These are phyloP conservation scores for Drosophila rhopaloa DNA, from an alignment of 1,140 invertebrate species.

Conservation along the genomic window DNA sequence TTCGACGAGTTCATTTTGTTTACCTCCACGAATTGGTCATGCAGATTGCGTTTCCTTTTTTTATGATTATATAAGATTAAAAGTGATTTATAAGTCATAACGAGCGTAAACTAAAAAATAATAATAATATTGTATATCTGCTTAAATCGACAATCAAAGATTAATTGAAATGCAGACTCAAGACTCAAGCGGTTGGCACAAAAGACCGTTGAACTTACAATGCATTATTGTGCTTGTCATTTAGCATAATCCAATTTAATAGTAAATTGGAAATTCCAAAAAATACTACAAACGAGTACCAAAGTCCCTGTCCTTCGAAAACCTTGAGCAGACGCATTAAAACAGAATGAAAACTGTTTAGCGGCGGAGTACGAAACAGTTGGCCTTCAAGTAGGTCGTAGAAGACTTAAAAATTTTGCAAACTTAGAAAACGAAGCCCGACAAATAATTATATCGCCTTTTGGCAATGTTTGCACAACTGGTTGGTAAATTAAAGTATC, in stretches of 20 bases:
- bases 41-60: too few relatives aligned
- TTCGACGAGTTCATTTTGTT: too few relatives aligned
- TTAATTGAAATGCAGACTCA: too few relatives aligned
- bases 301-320: background rate
- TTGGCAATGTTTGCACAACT: slow-evolving; percentile 68
- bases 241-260: background rate
- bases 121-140: too few relatives aligned
- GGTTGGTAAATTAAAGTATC: slow-evolving; percentile 27
- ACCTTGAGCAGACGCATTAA: background rate
- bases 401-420: slow-evolving; percentile 16
- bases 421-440: slow-evolving; percentile 14
- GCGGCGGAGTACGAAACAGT: background rate
- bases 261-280: background rate
- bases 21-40: too few relatives aligned
- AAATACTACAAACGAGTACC: background rate
- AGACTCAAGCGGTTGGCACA: too few relatives aligned
- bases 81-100: too few relatives aligned
- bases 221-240: background rate
- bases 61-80: too few relatives aligned
- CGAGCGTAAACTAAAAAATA: too few relatives aligned
- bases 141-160: too few relatives aligned
- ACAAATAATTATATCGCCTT: slow-evolving; percentile 40
- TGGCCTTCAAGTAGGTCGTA: slow-evolving; percentile 17
- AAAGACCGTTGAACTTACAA: too few relatives aligned
- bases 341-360: background rate